A percentile compares a stretch with the other conserved stretches of the same genome.
Evolutionary conservation across 2,113 vertebrate species (phyloP).

Genomic region (Danionella cerebrum): DNA sequence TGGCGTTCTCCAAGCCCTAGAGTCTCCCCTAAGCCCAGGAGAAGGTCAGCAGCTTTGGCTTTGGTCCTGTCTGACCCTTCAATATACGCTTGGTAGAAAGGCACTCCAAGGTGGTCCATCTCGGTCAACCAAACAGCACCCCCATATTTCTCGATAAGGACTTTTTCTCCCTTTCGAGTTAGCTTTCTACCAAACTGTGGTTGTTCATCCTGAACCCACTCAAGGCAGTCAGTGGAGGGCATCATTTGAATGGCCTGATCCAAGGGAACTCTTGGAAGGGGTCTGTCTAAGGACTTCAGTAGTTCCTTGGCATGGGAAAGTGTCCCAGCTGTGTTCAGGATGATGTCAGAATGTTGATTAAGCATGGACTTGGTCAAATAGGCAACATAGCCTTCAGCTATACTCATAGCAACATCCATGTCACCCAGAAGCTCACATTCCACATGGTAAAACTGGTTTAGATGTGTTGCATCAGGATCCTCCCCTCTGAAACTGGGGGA

Average conservation of each 20-base stretch:
- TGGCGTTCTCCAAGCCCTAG: conserved; percentile 69
- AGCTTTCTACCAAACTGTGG: conserved; percentile 65
- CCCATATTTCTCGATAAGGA: conserved; percentile 61
- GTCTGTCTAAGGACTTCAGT: conserved; percentile 49
- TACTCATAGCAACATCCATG: conserved; percentile 62
- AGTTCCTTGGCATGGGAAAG: conserved; percentile 54
- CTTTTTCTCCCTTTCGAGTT: conserved; percentile 64
- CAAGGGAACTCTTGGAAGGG: conserved; percentile 59
- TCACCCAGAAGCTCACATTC: conserved; percentile 68
- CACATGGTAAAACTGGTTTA: conserved; percentile 73
- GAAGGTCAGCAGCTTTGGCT: conserved; percentile 68
- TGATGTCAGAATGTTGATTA: conserved; percentile 58
- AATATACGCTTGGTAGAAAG: conserved; percentile 70
- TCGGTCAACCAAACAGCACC: conserved; percentile 68
- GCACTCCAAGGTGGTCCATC: conserved; percentile 70
- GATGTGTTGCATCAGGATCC: conserved; percentile 66
- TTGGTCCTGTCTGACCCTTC: conserved; percentile 54
- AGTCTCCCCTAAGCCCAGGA: conserved; percentile 69
- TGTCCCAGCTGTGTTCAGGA: conserved; percentile 56
- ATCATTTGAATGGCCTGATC: conserved; percentile 65
- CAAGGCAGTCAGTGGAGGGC: conserved; percentile 61
- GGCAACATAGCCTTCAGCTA: conserved; percentile 61
- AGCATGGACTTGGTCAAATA: conserved; percentile 61
- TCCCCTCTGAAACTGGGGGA: conserved; percentile 71
- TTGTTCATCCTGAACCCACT: conserved; percentile 66